A percentile compares a stretch with the other conserved stretches of the same genome.
phyloP scores from a whole-genome alignment of 2,113 vertebrate species.

The Calyptommatus sinebrachiatus region DNA sequence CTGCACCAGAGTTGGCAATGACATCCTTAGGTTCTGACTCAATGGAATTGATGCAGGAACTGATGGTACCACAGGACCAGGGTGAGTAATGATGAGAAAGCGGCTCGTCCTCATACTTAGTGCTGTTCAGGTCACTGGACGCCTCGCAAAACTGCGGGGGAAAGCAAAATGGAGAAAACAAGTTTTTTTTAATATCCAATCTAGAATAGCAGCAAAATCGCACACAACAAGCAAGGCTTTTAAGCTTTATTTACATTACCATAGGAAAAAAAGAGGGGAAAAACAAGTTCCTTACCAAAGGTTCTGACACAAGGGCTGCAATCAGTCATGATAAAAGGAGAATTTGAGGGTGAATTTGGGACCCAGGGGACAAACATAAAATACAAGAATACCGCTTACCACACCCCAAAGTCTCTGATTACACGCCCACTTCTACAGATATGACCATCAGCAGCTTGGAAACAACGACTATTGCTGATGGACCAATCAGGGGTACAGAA shows the following conservation, averaged over 20 bases:
- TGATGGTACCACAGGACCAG: slow-evolving; percentile 91
- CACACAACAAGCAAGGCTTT: neutral
- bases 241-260: neutral
- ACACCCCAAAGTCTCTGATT: too few relatives aligned
- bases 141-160: slow-evolving; percentile 80
- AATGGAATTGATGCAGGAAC: slow-evolving; percentile 86
- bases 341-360: too few relatives aligned
- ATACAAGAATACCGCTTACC: too few relatives aligned
- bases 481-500: too few relatives aligned
- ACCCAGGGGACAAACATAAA: too few relatives aligned
- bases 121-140: slow-evolving; percentile 77
- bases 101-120: slow-evolving; percentile 86
- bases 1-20: slow-evolving; percentile 81
- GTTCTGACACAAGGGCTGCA: neutral
- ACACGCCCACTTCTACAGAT: too few relatives aligned
- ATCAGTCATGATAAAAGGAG: too few relatives aligned
- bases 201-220: neutral
- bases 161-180: neutral
- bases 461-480: too few relatives aligned
- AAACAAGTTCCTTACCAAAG: neutral
- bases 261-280: neutral
- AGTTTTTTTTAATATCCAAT: neutral
- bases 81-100: slow-evolving; percentile 87
- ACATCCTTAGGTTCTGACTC: slow-evolving; percentile 86
- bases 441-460: too few relatives aligned